phyloP scores from a whole-genome alignment of 2,113 vertebrate species.

The Lasiurus borealis region DNA sequence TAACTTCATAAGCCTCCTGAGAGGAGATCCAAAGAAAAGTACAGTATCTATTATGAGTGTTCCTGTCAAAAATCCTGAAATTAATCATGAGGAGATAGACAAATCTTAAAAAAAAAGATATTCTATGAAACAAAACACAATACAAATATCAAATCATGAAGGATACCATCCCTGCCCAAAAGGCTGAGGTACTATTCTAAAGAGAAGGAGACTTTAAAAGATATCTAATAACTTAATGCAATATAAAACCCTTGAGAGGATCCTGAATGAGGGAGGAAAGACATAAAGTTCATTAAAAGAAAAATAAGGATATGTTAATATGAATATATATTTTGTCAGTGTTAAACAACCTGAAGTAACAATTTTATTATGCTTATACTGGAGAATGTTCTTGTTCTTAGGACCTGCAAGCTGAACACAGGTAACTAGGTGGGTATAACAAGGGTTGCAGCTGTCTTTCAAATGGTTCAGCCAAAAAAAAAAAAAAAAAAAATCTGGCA shows the following conservation, averaged over 20 bases:
- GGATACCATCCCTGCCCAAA: neutral
- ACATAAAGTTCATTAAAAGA: neutral
- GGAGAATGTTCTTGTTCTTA: neutral
- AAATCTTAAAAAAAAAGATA: neutral
- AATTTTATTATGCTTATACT: neutral
- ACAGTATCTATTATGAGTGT: neutral
- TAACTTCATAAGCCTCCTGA: neutral
- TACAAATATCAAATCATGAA: neutral
- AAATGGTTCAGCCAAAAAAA: neutral
- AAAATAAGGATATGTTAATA: neutral
- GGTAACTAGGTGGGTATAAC: neutral
- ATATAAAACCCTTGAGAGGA: neutral
- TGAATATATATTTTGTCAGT: neutral
- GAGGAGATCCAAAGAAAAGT: neutral
- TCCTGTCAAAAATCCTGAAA: neutral
- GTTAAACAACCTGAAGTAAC: neutral
- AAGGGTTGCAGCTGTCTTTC: neutral
- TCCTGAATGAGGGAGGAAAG: neutral
- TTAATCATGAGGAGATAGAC: neutral
- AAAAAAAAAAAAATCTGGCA: neutral
- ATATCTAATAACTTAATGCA: neutral
- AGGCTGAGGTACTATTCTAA: neutral
- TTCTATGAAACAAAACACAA: constrained; percentile 36
- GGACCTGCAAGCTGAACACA: neutral
- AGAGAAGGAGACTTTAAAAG: neutral